Conservation (phyloP, 2,113 vertebrate species). For the Amblyornis subalaris region DNA sequence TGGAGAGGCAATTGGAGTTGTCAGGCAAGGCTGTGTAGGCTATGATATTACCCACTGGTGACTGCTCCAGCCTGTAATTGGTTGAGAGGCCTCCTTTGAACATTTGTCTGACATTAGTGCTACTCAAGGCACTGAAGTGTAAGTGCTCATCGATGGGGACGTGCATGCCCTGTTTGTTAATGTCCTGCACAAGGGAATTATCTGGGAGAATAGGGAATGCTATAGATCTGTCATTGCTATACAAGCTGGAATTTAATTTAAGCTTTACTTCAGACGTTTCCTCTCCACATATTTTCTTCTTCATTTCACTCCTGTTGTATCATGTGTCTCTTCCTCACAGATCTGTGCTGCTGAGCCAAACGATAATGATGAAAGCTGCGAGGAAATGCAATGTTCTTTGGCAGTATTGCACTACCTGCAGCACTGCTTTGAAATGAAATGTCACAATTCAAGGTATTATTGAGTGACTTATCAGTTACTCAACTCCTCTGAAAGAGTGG, state of each 20-base stretch:
- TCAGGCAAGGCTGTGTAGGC: neutral
- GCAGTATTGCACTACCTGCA: constrained; percentile 38
- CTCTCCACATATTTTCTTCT: constrained; percentile 50
- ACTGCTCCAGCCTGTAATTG: neutral
- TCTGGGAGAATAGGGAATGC: neutral
- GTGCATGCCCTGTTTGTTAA: constrained; percentile 51
- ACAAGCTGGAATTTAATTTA: constrained; percentile 42
- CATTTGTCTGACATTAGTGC: constrained; percentile 36
- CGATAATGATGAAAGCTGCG: constrained; percentile 31
- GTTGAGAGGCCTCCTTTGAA: constrained; percentile 19
- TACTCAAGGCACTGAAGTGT: constrained; percentile 42
- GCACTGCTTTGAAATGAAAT: constrained; percentile 34
- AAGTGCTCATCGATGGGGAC: constrained; percentile 10
- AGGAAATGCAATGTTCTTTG: neutral
- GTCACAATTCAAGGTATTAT: constrained; percentile 27
- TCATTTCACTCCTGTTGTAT: constrained; percentile 43
- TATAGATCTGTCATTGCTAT: constrained; percentile 31
- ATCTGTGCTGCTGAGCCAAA: constrained; percentile 33
- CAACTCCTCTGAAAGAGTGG: neutral
- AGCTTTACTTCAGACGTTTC: constrained; percentile 39
- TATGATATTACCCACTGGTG: neutral
- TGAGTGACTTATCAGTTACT: constrained; percentile 35
- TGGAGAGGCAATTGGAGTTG: neutral
- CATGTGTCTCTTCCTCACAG: neutral
- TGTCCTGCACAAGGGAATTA: constrained; percentile 36